A percentile compares a stretch with the other conserved stretches of the same genome.
phyloP scores from a whole-genome alignment of 2,888 invertebrate genomes.

The Nebria salina region DNA sequence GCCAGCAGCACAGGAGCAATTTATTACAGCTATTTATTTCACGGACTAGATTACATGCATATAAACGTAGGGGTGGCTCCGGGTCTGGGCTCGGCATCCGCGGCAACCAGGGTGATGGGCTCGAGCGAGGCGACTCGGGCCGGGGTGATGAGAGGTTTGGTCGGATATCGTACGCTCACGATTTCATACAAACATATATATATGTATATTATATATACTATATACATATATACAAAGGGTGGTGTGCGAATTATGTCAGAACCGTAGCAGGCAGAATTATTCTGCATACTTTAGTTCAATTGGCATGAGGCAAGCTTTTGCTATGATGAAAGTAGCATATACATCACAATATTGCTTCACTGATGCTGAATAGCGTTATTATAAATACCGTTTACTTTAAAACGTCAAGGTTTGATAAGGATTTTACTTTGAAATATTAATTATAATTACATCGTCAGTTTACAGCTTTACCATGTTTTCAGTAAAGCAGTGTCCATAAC shows the following conservation, averaged over 20 bases:
- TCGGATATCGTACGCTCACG: neutral
- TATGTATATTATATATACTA: neutral
- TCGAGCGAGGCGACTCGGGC: neutral
- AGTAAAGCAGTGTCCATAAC: too few species aligned
- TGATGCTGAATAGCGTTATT: too few species aligned
- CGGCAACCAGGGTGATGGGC: conserved; percentile 5
- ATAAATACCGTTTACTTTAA: too few species aligned
- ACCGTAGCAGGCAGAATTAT: neutral
- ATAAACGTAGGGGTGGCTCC: conserved; percentile 57
- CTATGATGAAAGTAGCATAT: too few species aligned
- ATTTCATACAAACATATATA: conserved; percentile 3
- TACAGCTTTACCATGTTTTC: too few species aligned
- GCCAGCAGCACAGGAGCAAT: conserved; percentile 66
- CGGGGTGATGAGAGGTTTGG: conserved; percentile 14
- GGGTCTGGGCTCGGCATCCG: conserved; percentile 10
- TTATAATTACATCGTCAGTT: too few species aligned
- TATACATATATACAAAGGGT: too few species aligned
- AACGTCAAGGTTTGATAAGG: too few species aligned
- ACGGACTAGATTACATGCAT: conserved; percentile 64
- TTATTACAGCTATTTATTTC: conserved; percentile 76
- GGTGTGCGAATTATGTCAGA: neutral
- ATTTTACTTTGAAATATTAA: too few species aligned
- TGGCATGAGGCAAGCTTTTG: too few species aligned
- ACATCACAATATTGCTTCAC: too few species aligned
- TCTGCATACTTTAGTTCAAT: too few species aligned